Evolutionary conservation across 2,888 invertebrate genomes (phyloP).

Genomic region (Volucella zonaria): DNA sequence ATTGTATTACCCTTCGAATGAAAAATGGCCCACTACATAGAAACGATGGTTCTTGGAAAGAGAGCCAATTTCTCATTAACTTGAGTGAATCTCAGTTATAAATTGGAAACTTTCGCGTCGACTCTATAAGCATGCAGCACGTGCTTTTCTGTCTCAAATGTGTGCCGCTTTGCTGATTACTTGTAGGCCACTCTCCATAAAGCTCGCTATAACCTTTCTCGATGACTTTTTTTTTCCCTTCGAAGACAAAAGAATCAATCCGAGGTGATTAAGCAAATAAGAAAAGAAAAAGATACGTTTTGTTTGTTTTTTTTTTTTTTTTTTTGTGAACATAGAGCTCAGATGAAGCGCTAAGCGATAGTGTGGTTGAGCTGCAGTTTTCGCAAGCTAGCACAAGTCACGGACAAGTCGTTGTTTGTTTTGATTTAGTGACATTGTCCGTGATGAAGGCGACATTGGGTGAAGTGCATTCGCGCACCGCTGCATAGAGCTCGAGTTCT

Average conservation of each 20-base stretch:
- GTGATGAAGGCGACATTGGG: conserved; percentile 81
- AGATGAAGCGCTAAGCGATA: conserved; percentile 71
- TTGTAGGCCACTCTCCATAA: conserved; percentile 31
- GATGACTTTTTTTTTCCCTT: conserved; percentile 8
- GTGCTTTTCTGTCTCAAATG: conserved; percentile 46
- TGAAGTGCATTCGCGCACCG: conserved; percentile 50
- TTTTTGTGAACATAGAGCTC: conserved; percentile 51
- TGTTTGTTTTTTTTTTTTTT: not conserved
- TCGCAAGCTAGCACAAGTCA: conserved; percentile 82
- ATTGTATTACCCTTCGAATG: conserved; percentile 15
- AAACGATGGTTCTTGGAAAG: conserved; percentile 51
- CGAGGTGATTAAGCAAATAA: conserved; percentile 64
- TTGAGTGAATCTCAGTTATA: conserved; percentile 36
- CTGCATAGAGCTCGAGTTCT: conserved; percentile 62
- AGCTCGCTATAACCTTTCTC: conserved; percentile 52
- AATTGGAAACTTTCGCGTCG: conserved; percentile 39
- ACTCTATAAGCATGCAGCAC: conserved; percentile 41
- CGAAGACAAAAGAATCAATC: conserved; percentile 67
- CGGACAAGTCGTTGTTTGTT: conserved; percentile 77
- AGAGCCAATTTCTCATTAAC: conserved; percentile 28
- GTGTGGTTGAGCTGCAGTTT: conserved; percentile 75
- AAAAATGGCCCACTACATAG: conserved; percentile 23
- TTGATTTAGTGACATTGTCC: conserved; percentile 79
- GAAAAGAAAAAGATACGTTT: conserved; percentile 38
- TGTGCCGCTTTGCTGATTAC: conserved; percentile 18